Percentiles rank a stretch among this genome's conserved stretches.
These are phyloP conservation scores for Stenopsyche tienmushanensis DNA, from an alignment of 1,140 invertebrate genomes.

Conservation along the genomic window DNA sequence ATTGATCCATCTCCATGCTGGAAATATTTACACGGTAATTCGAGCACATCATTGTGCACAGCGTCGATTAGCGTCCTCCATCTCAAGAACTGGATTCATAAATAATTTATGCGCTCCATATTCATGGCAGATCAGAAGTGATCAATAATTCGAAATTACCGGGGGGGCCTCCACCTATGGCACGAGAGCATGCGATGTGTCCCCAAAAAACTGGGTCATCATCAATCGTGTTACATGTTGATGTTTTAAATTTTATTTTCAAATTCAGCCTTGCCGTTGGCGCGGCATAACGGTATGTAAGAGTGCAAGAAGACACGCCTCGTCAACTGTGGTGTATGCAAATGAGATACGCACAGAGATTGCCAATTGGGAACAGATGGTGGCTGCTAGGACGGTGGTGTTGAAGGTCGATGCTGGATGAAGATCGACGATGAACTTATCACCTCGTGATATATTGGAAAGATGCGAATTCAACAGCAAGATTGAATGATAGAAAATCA, in stretches of 20 bases:
- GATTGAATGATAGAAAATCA: too few species aligned
- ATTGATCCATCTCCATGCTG: too few species aligned
- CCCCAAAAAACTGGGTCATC: background rate
- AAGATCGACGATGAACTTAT: too few species aligned
- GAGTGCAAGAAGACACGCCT: background rate
- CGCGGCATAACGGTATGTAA: background rate
- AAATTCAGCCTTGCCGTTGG: constrained; percentile 7
- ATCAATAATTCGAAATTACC: background rate
- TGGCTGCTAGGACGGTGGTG: background rate
- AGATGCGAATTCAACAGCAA: too few species aligned
- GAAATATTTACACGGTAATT: too few species aligned
- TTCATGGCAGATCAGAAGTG: background rate
- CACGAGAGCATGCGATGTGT: background rate
- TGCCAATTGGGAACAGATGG: background rate
- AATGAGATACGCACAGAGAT: background rate
- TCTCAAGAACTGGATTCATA: too few species aligned
- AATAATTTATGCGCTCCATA: background rate
- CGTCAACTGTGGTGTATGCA: background rate
- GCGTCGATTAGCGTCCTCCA: too few species aligned
- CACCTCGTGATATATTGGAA: too few species aligned
- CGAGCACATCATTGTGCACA: too few species aligned
- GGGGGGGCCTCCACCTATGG: background rate
- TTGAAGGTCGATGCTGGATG: background rate
- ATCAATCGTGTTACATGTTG: background rate
- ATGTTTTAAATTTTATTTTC: background rate